These are phyloP conservation scores for Cheumatopsyche charites DNA, from an alignment of 1,140 invertebrate genomes.

Conservation along the genomic window DNA sequence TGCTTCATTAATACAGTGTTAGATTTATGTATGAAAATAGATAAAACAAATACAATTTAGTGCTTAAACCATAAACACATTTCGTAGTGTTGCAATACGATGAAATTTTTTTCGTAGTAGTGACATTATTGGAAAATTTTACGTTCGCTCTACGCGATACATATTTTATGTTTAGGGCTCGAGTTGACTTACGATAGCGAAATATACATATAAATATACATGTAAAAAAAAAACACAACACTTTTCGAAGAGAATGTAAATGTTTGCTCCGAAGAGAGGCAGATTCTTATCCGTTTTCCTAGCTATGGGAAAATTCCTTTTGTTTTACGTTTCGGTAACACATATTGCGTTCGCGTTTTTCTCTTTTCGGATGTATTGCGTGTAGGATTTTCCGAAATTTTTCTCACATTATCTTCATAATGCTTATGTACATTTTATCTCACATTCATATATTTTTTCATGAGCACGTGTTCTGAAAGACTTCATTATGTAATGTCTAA, in stretches of 20 bases:
- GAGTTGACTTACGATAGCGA: too few relatives aligned
- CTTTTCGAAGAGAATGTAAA: slow-evolving; percentile 17
- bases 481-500: not conserved
- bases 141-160: slow-evolving; percentile 15
- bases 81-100: not conserved
- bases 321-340: not conserved
- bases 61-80: too few relatives aligned
- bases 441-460: too few relatives aligned
- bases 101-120: slow-evolving; percentile 6
- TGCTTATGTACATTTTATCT: too few relatives aligned
- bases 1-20: too few relatives aligned
- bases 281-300: slow-evolving; percentile 17
- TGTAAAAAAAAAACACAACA: not conserved
- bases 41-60: too few relatives aligned
- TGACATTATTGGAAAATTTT: slow-evolving; percentile 28
- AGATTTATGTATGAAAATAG: too few relatives aligned
- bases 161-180: slow-evolving; percentile 17
- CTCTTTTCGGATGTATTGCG: too few relatives aligned
- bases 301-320: slow-evolving; percentile 6
- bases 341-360: not conserved
- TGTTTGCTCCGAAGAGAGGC: slow-evolving; percentile 9
- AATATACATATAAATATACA: not conserved
- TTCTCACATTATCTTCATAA: not conserved
- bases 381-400: slow-evolving; percentile 1
- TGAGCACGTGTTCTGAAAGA: too few relatives aligned